These are phyloP conservation scores for Toxotes jaculatrix DNA, from an alignment of 2,113 vertebrate species.

Conservation along the genomic window DNA sequence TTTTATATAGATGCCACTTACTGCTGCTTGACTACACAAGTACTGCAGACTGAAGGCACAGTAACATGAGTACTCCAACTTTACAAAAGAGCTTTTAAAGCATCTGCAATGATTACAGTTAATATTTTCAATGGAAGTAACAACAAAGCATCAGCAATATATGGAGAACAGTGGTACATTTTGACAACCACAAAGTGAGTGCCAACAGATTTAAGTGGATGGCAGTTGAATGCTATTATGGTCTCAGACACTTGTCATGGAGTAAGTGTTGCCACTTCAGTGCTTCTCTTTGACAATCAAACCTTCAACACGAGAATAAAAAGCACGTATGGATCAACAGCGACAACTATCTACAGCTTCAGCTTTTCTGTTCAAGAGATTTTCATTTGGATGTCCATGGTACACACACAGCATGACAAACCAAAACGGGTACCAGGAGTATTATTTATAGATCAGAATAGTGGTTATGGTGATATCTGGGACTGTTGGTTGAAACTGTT, in stretches of 20 bases:
- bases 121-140: constrained; percentile 43
- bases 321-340: constrained; percentile 51
- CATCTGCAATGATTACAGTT: constrained; percentile 20
- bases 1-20: constrained; percentile 22
- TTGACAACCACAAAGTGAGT: constrained; percentile 18
- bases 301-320: constrained; percentile 22
- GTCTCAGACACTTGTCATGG: constrained; percentile 2
- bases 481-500: constrained; percentile 5
- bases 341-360: constrained; percentile 59
- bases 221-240: constrained; percentile 67
- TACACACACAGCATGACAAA: constrained; percentile 25
- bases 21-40: constrained; percentile 53
- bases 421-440: constrained; percentile 4
- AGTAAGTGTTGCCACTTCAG: constrained; percentile 11
- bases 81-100: constrained; percentile 40
- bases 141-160: constrained; percentile 21
- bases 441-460: constrained; percentile 49
- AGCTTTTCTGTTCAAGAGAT: constrained; percentile 28
- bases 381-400: constrained; percentile 23
- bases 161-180: constrained; percentile 40
- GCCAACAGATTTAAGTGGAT: constrained; percentile 39
- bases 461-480: constrained; percentile 24
- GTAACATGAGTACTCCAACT: constrained; percentile 60
- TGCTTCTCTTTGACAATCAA: constrained; percentile 36
- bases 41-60: constrained; percentile 76